A percentile compares a stretch with the other conserved stretches of the same genome.
phyloP scores from a whole-genome alignment of 2,113 vertebrate genomes.

The human region GRCh38 chr1:147029001-147029500 shows the following conservation, averaged over 20 bases:
- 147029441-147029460: neutral
- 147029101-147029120: conserved; percentile 32
- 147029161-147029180: conserved; percentile 62
- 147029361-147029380: neutral
- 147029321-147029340: neutral
- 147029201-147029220: conserved; percentile 15
- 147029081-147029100: neutral
- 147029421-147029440: neutral
- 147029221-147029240: neutral
- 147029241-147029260: conserved; percentile 10
- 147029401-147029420: neutral
- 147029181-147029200: neutral
- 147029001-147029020: neutral
- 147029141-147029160: conserved; percentile 66
- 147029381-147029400: neutral
- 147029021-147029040: neutral
- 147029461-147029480: neutral
- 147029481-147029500: neutral
- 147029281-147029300: neutral
- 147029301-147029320: conserved; percentile 43
- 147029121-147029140: conserved; percentile 69
- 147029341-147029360: conserved; percentile 13
- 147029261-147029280: conserved; percentile 10
- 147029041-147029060: neutral
- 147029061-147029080: neutral